Base-by-base conservation (phyloP, 2,797 vertebrate genomes). In the Periparus ater region DNA sequence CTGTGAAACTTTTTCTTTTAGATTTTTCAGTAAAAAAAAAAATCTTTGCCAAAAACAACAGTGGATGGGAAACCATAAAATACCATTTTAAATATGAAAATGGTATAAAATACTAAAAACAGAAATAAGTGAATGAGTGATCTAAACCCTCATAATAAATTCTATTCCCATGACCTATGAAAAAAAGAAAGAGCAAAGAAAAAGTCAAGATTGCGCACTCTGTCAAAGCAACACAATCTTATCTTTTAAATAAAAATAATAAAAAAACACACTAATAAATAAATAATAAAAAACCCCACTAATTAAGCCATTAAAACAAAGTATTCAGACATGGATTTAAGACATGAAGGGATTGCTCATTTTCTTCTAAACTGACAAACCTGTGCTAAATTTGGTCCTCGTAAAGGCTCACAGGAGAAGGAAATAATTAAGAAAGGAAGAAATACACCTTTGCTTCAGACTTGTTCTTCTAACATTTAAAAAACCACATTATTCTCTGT, bases 11-110 rank as follows among this genome's bases (percentile, higher is more conserved):
- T 96, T 96, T 95, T 92, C 88, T 97, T 96, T 91, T 70, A 82
- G 76, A 45, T 96, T 91, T 96, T 96, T 95, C 84, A 95, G 81
- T 93, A 67, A 95, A 94, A 95, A 32, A 48, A 61, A 61, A 55
- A 17, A 61, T 30, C 53, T 77, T 53, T 94, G 97, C 97, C 97
- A 98, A 98, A 93, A 91, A 83, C 92, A 98, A 97, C 94, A 97
- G 83, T 94, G 85, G 71, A 96, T 96, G 62, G 94, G 96, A 98
- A 98, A 95, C 94, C 88, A 95, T 95, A 96, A 98, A 97, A 96
- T 70, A 73, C 38, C 38, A 40, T 40, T 40, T 40, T 40, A 40
- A 40, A 40, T 40, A 40, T 12, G 12, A 40, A 40, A 40, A 40
- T 40, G 38, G 38, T 95, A 97, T 91, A 97, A 97, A 97, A 97